Evolutionary conservation across 64 coral and sea anemone species (phyloP).

Genomic region (Stichodactyla mertensii): DNA sequence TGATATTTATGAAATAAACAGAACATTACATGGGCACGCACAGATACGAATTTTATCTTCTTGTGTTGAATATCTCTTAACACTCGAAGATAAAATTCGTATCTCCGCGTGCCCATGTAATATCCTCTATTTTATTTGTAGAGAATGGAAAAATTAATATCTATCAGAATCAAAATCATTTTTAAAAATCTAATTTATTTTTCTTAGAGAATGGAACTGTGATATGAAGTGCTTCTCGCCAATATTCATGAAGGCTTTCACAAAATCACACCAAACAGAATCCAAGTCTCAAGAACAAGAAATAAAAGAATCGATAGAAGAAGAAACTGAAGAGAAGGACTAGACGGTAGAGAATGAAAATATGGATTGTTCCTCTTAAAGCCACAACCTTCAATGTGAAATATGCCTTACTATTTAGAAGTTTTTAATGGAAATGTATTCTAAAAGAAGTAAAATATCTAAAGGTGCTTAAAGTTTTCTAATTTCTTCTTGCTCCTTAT

Average conservation of each 20-base stretch:
- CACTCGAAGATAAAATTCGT: no score
- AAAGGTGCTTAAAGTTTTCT: not conserved
- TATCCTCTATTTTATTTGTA: no score
- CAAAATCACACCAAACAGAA: not conserved
- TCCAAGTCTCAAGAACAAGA: not conserved
- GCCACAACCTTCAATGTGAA: not conserved
- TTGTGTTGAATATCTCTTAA: no score
- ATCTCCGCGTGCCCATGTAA: no score
- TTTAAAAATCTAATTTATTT: not conserved
- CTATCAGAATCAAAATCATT: not conserved
- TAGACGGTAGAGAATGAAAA: not conserved
- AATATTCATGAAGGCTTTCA: slow-evolving; percentile 16
- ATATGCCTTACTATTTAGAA: not conserved
- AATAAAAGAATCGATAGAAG: not conserved
- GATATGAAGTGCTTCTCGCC: slow-evolving; percentile 28
- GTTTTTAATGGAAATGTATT: slow-evolving; percentile 5
- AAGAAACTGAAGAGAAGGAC: not conserved
- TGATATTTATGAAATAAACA: no score
- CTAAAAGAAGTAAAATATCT: not conserved
- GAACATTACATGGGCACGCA: no score
- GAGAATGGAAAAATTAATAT: not conserved
- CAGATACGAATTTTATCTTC: no score
- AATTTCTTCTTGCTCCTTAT: not conserved
- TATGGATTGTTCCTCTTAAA: not conserved
- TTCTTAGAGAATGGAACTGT: slow-evolving; percentile 54